Conservation (phyloP, 2,888 invertebrate species). For the Euplagia quadripunctaria region DNA sequence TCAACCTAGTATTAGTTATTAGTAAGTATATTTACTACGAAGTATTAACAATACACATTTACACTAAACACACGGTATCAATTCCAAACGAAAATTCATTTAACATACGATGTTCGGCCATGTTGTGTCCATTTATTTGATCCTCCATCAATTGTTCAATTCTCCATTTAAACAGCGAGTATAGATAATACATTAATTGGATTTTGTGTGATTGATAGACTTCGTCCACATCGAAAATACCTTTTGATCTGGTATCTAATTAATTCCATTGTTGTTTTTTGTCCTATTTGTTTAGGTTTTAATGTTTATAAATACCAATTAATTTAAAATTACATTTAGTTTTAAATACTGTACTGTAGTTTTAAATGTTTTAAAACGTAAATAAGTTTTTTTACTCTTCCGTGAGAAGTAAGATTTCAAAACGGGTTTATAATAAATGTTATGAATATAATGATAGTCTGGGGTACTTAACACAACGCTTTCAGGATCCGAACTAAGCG, state of each 20-base stretch:
- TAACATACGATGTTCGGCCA: slow-evolving; percentile 7
- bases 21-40: too few species aligned
- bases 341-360: neutral
- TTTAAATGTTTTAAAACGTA: too few species aligned
- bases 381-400: too few species aligned
- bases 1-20: too few species aligned
- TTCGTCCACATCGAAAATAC: neutral
- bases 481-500: too few species aligned
- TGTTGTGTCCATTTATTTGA: slow-evolving; percentile 1
- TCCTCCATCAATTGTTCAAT: neutral
- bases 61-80: slow-evolving; percentile 4
- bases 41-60: neutral
- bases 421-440: too few species aligned
- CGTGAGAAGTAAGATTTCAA: too few species aligned
- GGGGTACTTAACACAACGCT: too few species aligned
- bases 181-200: slow-evolving; percentile 1
- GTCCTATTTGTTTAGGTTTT: neutral
- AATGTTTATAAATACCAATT: neutral
- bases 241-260: neutral
- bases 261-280: neutral
- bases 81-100: neutral
- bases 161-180: neutral
- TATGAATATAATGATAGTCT: too few species aligned
- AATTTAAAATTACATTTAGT: neutral
- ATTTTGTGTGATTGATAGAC: neutral